Conservation (phyloP, 1,140 invertebrate genomes). For the Vanessa tameamea region DNA sequence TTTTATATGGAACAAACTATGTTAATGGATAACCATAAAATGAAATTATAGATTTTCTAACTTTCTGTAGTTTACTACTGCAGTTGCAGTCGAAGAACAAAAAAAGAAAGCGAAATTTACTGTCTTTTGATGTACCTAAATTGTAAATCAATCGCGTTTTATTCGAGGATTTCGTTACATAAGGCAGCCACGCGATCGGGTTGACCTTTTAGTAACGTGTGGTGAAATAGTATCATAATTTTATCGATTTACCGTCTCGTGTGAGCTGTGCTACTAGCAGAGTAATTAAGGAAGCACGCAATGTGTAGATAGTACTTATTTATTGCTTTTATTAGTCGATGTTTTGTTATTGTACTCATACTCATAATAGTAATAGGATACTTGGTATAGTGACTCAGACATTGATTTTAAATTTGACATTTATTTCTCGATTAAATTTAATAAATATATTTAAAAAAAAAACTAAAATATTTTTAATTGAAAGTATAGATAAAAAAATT, state of each 20-base stretch:
- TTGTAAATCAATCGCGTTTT: constrained; percentile 23
- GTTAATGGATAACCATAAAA: background rate
- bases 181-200: constrained; percentile 33
- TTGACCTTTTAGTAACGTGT: constrained; percentile 41
- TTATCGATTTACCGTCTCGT: constrained; percentile 44
- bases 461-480: too few species aligned
- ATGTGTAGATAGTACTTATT: constrained; percentile 10
- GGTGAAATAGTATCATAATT: constrained; percentile 35
- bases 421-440: too few species aligned
- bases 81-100: constrained; percentile 19
- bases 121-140: constrained; percentile 29
- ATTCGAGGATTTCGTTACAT: constrained; percentile 33
- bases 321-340: background rate
- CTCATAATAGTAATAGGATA: too few species aligned
- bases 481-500: too few species aligned
- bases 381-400: too few species aligned
- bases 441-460: too few species aligned
- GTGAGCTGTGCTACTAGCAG: constrained; percentile 19
- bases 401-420: too few species aligned
- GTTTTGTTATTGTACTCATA: background rate
- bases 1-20: too few species aligned
- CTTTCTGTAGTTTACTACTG: constrained; percentile 18
- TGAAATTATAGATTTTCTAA: constrained; percentile 12
- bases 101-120: constrained; percentile 17
- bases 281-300: constrained; percentile 29